Evolutionary conservation across 2,113 vertebrate genomes (phyloP).

Genomic region (Morone chrysops): DNA sequence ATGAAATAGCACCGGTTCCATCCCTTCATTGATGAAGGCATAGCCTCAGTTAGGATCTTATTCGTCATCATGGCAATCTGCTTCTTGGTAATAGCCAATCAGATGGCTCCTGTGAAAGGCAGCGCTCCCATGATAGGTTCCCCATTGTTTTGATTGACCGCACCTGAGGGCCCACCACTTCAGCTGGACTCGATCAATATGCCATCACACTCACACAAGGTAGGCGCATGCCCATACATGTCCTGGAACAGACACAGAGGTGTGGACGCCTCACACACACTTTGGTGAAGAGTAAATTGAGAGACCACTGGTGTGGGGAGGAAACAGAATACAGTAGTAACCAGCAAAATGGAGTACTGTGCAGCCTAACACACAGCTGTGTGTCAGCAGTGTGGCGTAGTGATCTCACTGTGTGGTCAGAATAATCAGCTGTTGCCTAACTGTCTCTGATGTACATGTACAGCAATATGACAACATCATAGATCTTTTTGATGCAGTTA

Average conservation of each 20-base stretch:
- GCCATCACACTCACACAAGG: constrained; percentile 65
- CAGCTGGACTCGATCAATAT: constrained; percentile 77
- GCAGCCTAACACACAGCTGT: constrained; percentile 8
- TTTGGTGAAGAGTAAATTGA: constrained; percentile 63
- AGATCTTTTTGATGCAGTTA: neutral
- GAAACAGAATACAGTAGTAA: constrained; percentile 47
- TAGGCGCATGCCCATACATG: constrained; percentile 36
- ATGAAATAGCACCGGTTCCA: constrained; percentile 76
- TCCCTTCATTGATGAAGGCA: constrained; percentile 75
- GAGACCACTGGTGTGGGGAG: constrained; percentile 26
- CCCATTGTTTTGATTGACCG: constrained; percentile 82
- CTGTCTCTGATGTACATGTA: constrained; percentile 10
- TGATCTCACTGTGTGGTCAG: constrained; percentile 30
- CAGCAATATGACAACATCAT: constrained; percentile 18
- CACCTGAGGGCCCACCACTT: constrained; percentile 77
- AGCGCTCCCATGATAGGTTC: constrained; percentile 73
- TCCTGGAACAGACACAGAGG: constrained; percentile 54
- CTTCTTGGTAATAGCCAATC: constrained; percentile 81
- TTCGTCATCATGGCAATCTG: constrained; percentile 78
- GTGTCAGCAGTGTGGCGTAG: constrained; percentile 16
- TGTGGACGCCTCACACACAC: constrained; percentile 33
- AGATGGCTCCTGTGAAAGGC: constrained; percentile 70
- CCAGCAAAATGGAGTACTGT: constrained; percentile 36
- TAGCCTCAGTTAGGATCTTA: constrained; percentile 70
- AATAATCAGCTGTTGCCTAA: constrained; percentile 57